Base-by-base conservation (phyloP, 1,140 invertebrate species). In the Chironomus striatipennis region DNA sequence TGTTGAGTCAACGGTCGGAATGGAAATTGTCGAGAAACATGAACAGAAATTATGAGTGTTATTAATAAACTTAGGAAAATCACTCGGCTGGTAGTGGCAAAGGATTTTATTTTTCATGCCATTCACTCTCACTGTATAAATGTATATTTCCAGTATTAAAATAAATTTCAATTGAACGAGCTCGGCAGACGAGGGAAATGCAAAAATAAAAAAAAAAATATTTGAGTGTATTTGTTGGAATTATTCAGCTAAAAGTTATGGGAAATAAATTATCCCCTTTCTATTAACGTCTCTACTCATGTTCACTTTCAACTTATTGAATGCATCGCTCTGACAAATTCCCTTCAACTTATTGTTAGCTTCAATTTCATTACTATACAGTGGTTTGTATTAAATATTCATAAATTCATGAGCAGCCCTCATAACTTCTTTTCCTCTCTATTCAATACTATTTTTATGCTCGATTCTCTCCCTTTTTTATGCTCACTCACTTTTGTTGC, bases 61-160 rank as follows among this genome's bases (percentile, higher is more conserved):
- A 57, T 57, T 57, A 57, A 57, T 57, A 57, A 57, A 57, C 47
- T 57, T 57, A n/a, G 47, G 47, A 47, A 57, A 57, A 57, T 57
- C 47, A 57, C 47, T 34, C 12, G 47, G n/a, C 8, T 57, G 47
- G 47, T 57, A n/a, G 47, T n/a, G n/a, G n/a, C 12, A 57, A 57
- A 57, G 47, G 47, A 57, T 57, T 57, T 47, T 47, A 43, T 43
- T 43, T 43, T 34, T 47, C 7, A 15, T 57, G 47, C 24, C 24
- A 34, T 34, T n/a, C 24, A 34, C 24, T 34, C 24, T 34, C 24
- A 34, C 24, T 34, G 24, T 34, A 34, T 34, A 34, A 34, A 1
- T 34, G 24, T 34, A 34, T 34, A 34, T 34, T 34, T 34, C 24
- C 24, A 34, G 24, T 34, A 34, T 34, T 34, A 34, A 34, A 34